These are phyloP conservation scores for Epinotia nisella DNA, from an alignment of 2,888 invertebrate genomes.

Conservation along the genomic window DNA sequence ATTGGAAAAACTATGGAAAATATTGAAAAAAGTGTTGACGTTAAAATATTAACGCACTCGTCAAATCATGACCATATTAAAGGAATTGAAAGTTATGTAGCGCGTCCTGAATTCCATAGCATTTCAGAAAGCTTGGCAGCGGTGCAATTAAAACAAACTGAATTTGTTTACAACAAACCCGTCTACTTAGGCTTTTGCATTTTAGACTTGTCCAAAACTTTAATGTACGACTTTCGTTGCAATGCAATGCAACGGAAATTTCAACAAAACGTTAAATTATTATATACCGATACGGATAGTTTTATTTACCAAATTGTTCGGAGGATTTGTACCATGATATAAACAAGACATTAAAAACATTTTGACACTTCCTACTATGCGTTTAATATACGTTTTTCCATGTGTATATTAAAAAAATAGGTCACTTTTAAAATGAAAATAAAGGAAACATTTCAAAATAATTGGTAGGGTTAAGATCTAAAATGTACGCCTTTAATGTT, in stretches of 20 bases:
- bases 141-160: neutral
- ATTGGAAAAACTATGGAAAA: constrained; percentile 42
- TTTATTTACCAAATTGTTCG: constrained; percentile 50
- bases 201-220: constrained; percentile 36
- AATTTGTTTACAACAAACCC: neutral
- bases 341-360: neutral
- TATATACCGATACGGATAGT: constrained; percentile 52
- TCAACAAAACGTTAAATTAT: constrained; percentile 31
- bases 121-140: neutral
- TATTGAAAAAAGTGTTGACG: constrained; percentile 21
- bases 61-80: neutral
- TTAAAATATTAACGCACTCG: constrained; percentile 2
- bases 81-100: neutral
- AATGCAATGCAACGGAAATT: constrained; percentile 32
- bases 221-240: constrained; percentile 44
- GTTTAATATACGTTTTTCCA: neutral
- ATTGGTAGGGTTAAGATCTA: neutral
- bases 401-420: neutral
- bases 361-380: neutral
- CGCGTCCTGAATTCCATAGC: neutral
- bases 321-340: constrained; percentile 47
- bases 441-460: neutral
- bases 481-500: neutral
- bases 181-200: neutral
- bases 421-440: neutral